These are phyloP conservation scores for Peucedramus taeniatus DNA, from an alignment of 2,113 vertebrate genomes.

Conservation along the genomic window DNA sequence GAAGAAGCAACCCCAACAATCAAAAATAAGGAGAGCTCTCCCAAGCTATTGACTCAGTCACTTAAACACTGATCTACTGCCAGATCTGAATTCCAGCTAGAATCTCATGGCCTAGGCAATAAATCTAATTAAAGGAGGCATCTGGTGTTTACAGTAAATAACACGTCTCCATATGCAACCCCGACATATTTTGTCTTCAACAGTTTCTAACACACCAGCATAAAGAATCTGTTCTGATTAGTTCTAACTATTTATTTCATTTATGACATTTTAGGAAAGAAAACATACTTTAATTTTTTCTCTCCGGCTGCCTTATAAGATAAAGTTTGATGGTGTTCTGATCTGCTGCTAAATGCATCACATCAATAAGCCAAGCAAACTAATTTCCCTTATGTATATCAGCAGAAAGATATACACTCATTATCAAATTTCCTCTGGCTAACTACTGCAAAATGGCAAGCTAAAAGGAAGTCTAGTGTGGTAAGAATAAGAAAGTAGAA, in stretches of 20 bases:
- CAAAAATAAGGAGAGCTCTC: neutral
- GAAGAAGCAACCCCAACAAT: neutral
- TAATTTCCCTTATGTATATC: neutral
- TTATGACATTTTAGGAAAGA: neutral
- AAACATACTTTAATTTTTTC: neutral
- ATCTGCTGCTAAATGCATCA: neutral
- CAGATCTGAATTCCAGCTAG: neutral
- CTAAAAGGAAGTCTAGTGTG: slow-evolving; percentile 53
- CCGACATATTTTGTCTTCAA: neutral
- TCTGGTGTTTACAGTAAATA: neutral
- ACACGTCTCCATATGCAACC: neutral
- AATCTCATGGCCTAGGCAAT: neutral
- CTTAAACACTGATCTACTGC: neutral
- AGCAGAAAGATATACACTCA: slow-evolving; percentile 8
- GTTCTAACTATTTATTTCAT: neutral
- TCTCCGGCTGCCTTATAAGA: neutral
- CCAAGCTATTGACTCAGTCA: neutral
- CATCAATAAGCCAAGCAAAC: neutral
- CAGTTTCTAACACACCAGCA: neutral
- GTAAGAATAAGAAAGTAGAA: slow-evolving; percentile 54
- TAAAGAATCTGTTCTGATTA: neutral
- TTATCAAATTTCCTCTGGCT: slow-evolving; percentile 35
- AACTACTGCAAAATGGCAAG: slow-evolving; percentile 59
- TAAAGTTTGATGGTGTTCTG: neutral
- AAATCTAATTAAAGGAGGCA: neutral